Base-by-base conservation (phyloP, 2,797 vertebrate genomes). In the Helostoma temminkii region DNA sequence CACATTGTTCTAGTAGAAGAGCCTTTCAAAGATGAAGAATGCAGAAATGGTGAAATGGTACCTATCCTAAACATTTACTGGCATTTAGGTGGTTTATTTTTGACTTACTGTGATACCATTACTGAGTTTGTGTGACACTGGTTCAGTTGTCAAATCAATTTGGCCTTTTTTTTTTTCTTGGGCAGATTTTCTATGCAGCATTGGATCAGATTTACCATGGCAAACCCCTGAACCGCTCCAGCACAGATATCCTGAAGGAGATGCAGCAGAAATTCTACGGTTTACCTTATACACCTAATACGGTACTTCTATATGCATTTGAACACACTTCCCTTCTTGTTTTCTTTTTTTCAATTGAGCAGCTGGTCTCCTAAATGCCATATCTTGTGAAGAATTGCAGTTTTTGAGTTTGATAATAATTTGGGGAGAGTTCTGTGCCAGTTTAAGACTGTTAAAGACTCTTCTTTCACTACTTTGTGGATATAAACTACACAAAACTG, bases 201-300 rank as follows among this genome's bases (percentile, higher is more conserved):
- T 91, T 99, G 94, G 98, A 99, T 89, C 98, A 99, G 86, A 93
- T 97, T 78, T 99, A 99, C 89, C 98, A 99, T 9, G 84, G 95
- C 46, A 89, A 93, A 79, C 96, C 97, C 45, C 97, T 96, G 50
- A 92, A 90, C 77, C 84, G 59, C 34, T 96, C 96, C 64, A 98
- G 96, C 62, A 98, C 96, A 30, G 96, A 97, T 36, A 94, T 97
- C 88, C 92, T 99, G 76, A 93, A 94, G 82, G 95, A 97, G 74
- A 95, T 95, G 18, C 98, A 99, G 85, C 94, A 96, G 80, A 94
- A 93, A 53, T 95, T 96, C 90, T 99, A 99, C 7, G 95, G 96
- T 39, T 81, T 99, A 73, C 96, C 97, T 1, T 96, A 98, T 0
- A 92, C 95, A 15, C 91, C 94, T 42, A 96, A 98, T 56, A 99